These are phyloP conservation scores for Bembecia ichneumoniformis DNA, from an alignment of 2,888 invertebrate species.

Conservation along the genomic window DNA sequence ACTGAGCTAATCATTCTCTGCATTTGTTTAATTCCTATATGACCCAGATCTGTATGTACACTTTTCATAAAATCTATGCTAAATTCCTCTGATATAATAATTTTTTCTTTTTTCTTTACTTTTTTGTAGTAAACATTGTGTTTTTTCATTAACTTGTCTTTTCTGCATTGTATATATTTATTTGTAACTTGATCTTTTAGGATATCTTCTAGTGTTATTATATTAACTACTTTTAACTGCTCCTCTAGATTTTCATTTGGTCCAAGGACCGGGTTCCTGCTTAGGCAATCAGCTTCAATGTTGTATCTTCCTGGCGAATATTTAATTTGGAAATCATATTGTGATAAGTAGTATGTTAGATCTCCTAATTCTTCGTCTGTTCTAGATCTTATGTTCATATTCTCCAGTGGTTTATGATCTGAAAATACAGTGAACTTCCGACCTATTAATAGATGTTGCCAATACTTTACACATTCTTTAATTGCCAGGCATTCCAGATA, in stretches of 20 bases:
- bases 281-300: too few species aligned
- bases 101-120: too few species aligned
- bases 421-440: constrained; percentile 8
- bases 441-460: constrained; percentile 14
- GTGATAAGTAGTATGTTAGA: constrained; percentile 11
- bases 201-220: constrained; percentile 5
- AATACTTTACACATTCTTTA: too few species aligned
- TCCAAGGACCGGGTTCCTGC: too few species aligned
- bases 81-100: background rate
- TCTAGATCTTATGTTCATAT: constrained; percentile 8
- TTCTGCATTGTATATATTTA: constrained; percentile 1
- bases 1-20: too few species aligned
- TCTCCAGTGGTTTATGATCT: constrained; percentile 12
- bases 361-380: too few species aligned
- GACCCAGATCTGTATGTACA: too few species aligned
- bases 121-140: background rate
- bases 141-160: background rate
- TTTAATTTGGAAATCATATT: constrained; percentile 13
- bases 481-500: too few species aligned
- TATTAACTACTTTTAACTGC: constrained; percentile 2
- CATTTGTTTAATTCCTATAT: too few species aligned
- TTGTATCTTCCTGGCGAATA: too few species aligned
- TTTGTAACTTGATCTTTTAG: constrained; percentile 1
- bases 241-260: background rate
- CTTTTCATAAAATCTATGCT: constrained; percentile 2